A percentile compares a stretch with the other conserved stretches of the same genome.
Evolutionary conservation across 2,888 invertebrate species (phyloP).

Genomic region (Drepana falcataria): DNA sequence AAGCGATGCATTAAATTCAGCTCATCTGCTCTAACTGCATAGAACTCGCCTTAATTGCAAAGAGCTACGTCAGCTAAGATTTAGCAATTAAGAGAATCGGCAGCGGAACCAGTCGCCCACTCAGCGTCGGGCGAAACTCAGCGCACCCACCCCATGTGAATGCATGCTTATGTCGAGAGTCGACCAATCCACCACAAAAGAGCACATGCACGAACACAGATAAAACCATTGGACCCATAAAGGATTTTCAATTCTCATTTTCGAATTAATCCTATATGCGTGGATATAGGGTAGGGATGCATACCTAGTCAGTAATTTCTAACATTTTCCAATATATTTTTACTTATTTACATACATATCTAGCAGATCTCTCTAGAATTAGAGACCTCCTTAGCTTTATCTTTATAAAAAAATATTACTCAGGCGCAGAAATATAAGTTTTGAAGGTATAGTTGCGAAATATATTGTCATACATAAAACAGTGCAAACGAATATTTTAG

Average conservation of each 20-base stretch:
- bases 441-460: too few species aligned
- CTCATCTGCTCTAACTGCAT: slow-evolving; percentile 48
- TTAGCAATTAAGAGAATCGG: slow-evolving; percentile 72
- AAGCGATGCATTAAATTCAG: slow-evolving; percentile 45
- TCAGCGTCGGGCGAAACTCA: slow-evolving; percentile 44
- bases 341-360: too few species aligned
- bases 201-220: slow-evolving; percentile 17
- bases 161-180: slow-evolving; percentile 11
- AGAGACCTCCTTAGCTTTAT: too few species aligned
- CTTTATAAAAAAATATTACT: too few species aligned
- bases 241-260: background rate
- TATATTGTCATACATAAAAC: too few species aligned
- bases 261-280: background rate
- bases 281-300: background rate
- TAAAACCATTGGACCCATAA: slow-evolving; percentile 6
- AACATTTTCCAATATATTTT: too few species aligned
- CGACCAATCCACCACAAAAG: slow-evolving; percentile 9
- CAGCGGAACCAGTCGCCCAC: slow-evolving; percentile 59
- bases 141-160: slow-evolving; percentile 8
- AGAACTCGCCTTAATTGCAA: slow-evolving; percentile 61
- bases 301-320: too few species aligned
- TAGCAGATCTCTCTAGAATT: too few species aligned
- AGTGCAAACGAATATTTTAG: too few species aligned
- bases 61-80: slow-evolving; percentile 73
- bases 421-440: too few species aligned